These are phyloP conservation scores for Luperina testacea DNA, from an alignment of 2,888 invertebrate species.

Conservation along the genomic window DNA sequence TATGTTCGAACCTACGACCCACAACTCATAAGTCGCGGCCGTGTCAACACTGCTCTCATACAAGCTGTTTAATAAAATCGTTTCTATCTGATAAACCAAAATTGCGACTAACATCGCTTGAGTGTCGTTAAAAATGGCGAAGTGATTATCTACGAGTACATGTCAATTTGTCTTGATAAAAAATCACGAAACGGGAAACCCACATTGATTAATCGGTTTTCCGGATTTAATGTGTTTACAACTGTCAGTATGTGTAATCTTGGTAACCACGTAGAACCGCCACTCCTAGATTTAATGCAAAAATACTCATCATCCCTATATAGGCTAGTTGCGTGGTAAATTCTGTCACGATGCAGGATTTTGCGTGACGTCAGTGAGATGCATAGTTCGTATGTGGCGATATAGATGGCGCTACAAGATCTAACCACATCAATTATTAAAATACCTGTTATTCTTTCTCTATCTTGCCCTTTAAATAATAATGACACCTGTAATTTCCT, in stretches of 20 bases:
- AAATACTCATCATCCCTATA: neutral
- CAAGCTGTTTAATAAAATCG: no score
- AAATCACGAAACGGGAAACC: neutral
- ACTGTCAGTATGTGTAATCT: neutral
- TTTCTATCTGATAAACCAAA: no score
- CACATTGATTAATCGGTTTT: neutral
- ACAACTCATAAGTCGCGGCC: no score
- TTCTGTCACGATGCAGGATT: neutral
- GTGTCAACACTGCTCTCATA: no score
- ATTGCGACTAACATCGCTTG: no score
- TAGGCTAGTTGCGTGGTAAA: neutral
- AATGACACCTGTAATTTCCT: slow-evolving; percentile 27
- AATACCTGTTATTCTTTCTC: neutral
- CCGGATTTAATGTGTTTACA: neutral
- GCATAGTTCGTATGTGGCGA: neutral
- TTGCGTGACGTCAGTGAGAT: neutral
- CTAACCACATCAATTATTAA: neutral
- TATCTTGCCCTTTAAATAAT: neutral
- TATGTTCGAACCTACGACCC: no score
- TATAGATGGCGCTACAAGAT: neutral
- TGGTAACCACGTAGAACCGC: no score
- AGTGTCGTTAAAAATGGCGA: no score
- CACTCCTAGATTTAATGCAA: neutral
- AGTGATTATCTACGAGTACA: no score
- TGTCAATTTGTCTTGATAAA: neutral